Evolutionary conservation across 1,140 invertebrate species (phyloP).

Genomic region (Lutraria rhynchaena): DNA sequence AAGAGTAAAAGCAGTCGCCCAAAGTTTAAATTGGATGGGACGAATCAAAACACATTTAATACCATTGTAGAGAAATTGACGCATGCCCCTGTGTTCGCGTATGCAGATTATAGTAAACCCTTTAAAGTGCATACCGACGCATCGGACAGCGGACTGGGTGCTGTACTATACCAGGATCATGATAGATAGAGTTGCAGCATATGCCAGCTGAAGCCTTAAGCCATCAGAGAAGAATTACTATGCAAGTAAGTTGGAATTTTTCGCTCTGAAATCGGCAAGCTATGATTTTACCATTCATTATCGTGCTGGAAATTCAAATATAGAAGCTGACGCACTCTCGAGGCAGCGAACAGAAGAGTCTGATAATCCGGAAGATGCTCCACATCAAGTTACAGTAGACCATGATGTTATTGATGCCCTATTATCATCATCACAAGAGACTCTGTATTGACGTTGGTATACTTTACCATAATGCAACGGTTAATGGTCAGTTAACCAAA

Average conservation of each 20-base stretch:
- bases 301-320: too few relatives aligned
- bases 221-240: conserved; percentile 57
- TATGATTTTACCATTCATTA: too few relatives aligned
- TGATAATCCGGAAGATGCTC: too few relatives aligned
- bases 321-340: too few relatives aligned
- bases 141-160: conserved; percentile 63
- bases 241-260: conserved; percentile 51
- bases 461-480: not conserved
- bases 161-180: conserved; percentile 70
- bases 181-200: conserved; percentile 62
- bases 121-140: conserved; percentile 63
- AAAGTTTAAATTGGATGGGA: not conserved
- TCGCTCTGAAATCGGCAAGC: conserved; percentile 46
- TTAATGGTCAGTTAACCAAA: not conserved
- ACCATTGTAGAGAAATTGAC: conserved; percentile 52
- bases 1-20: not conserved
- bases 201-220: conserved; percentile 51
- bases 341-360: too few relatives aligned
- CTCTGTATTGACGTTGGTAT: not conserved
- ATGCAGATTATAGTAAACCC: conserved; percentile 48
- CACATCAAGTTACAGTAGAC: too few relatives aligned
- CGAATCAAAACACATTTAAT: conserved; percentile 52
- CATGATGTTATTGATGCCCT: too few relatives aligned
- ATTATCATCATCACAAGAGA: too few relatives aligned
- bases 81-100: conserved; percentile 56